Evolutionary conservation across 2,888 invertebrate genomes (phyloP).

Genomic region (Tortricodes alternella): DNA sequence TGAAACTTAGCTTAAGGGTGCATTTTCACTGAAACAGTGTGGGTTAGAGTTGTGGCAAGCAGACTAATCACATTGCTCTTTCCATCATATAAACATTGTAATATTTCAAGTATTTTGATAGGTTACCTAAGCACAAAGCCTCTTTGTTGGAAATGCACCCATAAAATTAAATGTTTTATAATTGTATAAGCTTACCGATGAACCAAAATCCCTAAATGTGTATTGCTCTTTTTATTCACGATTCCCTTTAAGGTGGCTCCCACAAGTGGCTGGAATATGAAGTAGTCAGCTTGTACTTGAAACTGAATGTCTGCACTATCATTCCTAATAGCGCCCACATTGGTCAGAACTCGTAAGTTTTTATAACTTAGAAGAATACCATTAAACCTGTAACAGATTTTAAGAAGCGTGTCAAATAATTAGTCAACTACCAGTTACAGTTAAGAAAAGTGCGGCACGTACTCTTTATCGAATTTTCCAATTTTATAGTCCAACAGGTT

Average conservation of each 20-base stretch:
- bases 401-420: background rate
- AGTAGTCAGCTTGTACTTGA: constrained; percentile 87
- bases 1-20: too few species aligned
- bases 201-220: constrained; percentile 86
- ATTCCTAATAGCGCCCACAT: constrained; percentile 82
- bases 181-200: constrained; percentile 71
- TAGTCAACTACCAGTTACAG: background rate
- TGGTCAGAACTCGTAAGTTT: constrained; percentile 83
- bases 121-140: too few species aligned
- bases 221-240: constrained; percentile 85
- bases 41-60: too few species aligned
- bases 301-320: constrained; percentile 85
- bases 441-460: constrained; percentile 52
- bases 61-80: too few species aligned
- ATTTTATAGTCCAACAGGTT: constrained; percentile 83
- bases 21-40: too few species aligned
- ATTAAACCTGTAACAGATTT: constrained; percentile 78
- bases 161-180: background rate
- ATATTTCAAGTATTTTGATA: too few species aligned
- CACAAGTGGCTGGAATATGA: constrained; percentile 83
- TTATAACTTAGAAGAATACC: constrained; percentile 87
- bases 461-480: constrained; percentile 85
- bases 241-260: constrained; percentile 84
- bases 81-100: too few species aligned
- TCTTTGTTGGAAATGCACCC: too few species aligned